Percentiles rank a stretch among this genome's conserved stretches.
Evolutionary conservation across 2,888 invertebrate genomes (phyloP).

Genomic region (Rhabditoides inermis): DNA sequence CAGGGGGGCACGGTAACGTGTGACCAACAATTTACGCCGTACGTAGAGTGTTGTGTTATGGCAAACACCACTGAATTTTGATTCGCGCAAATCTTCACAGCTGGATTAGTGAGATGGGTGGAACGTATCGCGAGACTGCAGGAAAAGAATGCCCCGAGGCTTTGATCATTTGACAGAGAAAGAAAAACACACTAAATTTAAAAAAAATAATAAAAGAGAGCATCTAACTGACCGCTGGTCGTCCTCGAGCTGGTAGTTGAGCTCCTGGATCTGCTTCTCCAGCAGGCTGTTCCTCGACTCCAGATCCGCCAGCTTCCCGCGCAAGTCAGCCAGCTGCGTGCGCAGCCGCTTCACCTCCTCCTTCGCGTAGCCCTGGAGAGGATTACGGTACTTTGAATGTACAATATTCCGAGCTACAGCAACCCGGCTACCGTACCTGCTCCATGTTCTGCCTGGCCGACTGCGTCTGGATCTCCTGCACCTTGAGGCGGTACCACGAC

Average conservation of each 20-base stretch:
- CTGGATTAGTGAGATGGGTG: no score
- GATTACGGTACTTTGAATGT: not conserved
- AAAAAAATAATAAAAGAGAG: no score
- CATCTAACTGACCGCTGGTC: slow-evolving; percentile 49
- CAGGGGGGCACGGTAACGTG: no score
- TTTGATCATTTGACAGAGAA: no score
- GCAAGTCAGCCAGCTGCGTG: slow-evolving; percentile 53
- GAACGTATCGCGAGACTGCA: no score
- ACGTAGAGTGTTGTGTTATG: no score
- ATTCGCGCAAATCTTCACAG: no score
- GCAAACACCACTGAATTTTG: no score
- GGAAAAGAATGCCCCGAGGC: no score
- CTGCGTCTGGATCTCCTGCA: slow-evolving; percentile 57
- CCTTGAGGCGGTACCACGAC: slow-evolving; percentile 57
- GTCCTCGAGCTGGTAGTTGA: slow-evolving; percentile 54
- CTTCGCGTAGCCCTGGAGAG: slow-evolving; percentile 48
- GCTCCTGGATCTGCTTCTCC: slow-evolving; percentile 55
- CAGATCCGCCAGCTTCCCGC: slow-evolving; percentile 55
- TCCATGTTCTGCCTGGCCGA: slow-evolving; percentile 55
- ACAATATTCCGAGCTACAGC: not conserved
- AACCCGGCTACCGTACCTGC: slow-evolving; percentile 39
- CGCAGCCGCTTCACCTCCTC: slow-evolving; percentile 56
- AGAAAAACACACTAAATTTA: no score
- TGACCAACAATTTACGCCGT: no score
- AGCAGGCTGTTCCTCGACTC: slow-evolving; percentile 56